phyloP scores from a whole-genome alignment of 1,140 invertebrate genomes.

The Drosophila funebris region DNA sequence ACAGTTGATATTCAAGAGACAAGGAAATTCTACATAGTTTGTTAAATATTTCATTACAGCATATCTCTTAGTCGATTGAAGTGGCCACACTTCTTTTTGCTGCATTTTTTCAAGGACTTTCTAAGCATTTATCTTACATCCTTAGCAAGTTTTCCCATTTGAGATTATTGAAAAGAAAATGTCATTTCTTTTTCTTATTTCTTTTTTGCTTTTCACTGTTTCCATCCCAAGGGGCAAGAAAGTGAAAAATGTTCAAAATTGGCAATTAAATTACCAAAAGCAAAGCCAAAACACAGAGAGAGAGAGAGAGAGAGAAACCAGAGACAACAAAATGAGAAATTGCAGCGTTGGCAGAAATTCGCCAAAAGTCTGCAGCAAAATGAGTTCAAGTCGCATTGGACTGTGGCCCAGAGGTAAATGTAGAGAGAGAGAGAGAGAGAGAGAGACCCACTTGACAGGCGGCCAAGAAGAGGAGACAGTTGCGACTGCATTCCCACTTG shows the following conservation, averaged over 20 bases:
- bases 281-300: slow-evolving; percentile 22
- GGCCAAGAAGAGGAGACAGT: slow-evolving; percentile 24
- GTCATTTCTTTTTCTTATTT: slow-evolving; percentile 40
- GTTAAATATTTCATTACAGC: not conserved
- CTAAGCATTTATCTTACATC: not conserved
- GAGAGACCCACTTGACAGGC: slow-evolving; percentile 22
- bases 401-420: not conserved
- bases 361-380: not conserved
- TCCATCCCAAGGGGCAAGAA: slow-evolving; percentile 37
- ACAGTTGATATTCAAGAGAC: too few relatives aligned
- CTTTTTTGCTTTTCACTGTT: slow-evolving; percentile 9
- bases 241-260: slow-evolving; percentile 71
- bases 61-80: not conserved
- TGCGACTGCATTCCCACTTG: slow-evolving; percentile 39
- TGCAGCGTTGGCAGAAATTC: slow-evolving; percentile 32
- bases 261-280: slow-evolving; percentile 68
- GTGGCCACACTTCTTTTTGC: not conserved
- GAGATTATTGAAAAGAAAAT: slow-evolving; percentile 28
- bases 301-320: slow-evolving; percentile 1
- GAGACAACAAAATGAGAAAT: slow-evolving; percentile 41
- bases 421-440: not conserved
- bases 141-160: not conserved
- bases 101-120: slow-evolving; percentile 15
- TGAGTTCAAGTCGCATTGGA: slow-evolving; percentile 33
- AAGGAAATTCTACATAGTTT: too few relatives aligned